Evolutionary conservation across 2,888 invertebrate genomes (phyloP).

Genomic region (Crossocerus cetratus): DNA sequence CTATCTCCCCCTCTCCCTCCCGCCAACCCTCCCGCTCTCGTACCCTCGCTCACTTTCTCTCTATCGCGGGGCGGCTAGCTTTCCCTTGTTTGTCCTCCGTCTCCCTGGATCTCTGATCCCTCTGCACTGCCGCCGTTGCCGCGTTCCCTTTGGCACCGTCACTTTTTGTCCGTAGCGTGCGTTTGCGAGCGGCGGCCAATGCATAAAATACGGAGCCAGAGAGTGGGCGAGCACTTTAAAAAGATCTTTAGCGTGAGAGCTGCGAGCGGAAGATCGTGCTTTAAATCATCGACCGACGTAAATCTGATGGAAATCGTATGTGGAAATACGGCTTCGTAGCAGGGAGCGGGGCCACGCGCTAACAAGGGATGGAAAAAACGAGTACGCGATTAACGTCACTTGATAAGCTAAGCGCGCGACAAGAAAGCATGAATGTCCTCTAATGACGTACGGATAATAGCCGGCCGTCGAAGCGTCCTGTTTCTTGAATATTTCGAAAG

Average conservation of each 20-base stretch:
- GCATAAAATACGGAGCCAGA: slow-evolving; percentile 43
- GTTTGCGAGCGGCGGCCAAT: slow-evolving; percentile 41
- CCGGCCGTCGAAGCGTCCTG: no score
- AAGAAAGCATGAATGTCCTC: no score
- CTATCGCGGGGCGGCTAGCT: slow-evolving; percentile 28
- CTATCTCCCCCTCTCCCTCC: slow-evolving; percentile 40
- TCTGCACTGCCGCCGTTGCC: neutral
- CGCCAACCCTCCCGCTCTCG: slow-evolving; percentile 27
- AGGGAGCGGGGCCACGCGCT: no score
- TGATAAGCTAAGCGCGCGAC: no score
- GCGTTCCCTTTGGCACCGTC: slow-evolving; percentile 18
- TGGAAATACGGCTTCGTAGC: no score
- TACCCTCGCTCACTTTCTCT: slow-evolving; percentile 31
- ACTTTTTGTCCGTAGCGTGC: slow-evolving; percentile 45
- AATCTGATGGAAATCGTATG: neutral
- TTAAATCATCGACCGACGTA: neutral
- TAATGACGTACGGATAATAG: no score
- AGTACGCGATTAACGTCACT: no score
- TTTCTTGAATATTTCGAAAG: no score
- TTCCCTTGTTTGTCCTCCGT: slow-evolving; percentile 10
- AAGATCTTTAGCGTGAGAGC: slow-evolving; percentile 30
- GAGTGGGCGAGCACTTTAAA: slow-evolving; percentile 22
- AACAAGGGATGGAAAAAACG: no score
- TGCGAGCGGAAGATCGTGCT: slow-evolving; percentile 5
- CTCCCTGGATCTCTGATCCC: slow-evolving; percentile 12